Evolutionary conservation across 1,140 invertebrate species (phyloP), one percentile per base, ranked within the genome.

Genomic region (Drosophila melanogaster): DNA sequence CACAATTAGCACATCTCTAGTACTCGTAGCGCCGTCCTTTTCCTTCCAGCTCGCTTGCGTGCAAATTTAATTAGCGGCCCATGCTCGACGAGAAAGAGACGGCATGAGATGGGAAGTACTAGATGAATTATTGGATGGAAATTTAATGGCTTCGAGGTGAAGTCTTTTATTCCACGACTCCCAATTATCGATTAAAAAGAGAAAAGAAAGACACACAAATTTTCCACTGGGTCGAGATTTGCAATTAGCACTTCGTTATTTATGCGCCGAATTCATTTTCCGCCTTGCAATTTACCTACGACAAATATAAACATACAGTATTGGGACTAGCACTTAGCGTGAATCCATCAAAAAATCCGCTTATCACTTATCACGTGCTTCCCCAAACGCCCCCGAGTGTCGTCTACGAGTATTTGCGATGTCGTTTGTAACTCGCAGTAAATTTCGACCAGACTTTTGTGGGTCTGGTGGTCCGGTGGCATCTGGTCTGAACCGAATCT

Each of bases 1-100:
- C 58, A 49, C 47, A 85, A 86, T 86, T 86, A 87, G 69, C 83
- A 81, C 83, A 86, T 81, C 60, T 69, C 77, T 67, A 86, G 77
- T 71, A 65, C 44, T 57, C 12, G 12, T 38, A 50, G 19, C 8
- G 17, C 24, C 41, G 15, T 70, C 66, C 30, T 65, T 38, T 35
- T 59, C 26, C 46, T 35, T 59, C 26, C 46, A 54, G 37, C 43
- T 47, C 57, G 47, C 70, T 50, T 55, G 72, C 64, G 50, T 81
- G 79, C 61, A 67, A 87, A 86, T 81, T 76, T 12, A 86, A 87
- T 86, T 86, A 87, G 70, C 81, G 59, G 10, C 11, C 22, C 30
- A 30, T 30, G 30, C 30, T 11, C 35, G 8, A 7, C 38, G 2
- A 53, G 41, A 56, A 26, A 41, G 46, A 55, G 40, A 46, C n/a